Conservation (phyloP, 2,113 vertebrate species). For the Clarias batrachus region DNA sequence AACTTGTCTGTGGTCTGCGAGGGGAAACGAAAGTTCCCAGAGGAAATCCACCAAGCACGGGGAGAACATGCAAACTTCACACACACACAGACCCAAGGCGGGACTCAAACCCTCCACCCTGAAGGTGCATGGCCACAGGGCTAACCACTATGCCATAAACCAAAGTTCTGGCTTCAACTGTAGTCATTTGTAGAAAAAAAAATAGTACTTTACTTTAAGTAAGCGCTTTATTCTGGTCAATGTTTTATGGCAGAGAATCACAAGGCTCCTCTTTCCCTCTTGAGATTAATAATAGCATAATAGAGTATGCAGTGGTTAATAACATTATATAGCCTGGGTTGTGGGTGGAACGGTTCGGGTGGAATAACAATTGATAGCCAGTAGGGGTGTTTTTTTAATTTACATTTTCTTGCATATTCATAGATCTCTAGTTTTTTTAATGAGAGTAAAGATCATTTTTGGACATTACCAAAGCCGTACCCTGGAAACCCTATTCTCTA, state of each 20-base stretch:
- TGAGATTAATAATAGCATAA: neutral
- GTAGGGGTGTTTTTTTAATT: neutral
- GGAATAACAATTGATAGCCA: neutral
- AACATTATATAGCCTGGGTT: neutral
- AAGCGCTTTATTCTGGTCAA: neutral
- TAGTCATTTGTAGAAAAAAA: neutral
- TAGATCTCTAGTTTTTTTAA: neutral
- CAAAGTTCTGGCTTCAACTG: too few relatives aligned
- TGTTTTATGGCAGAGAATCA: neutral
- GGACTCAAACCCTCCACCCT: too few relatives aligned
- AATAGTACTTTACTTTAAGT: neutral
- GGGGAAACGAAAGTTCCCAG: too few relatives aligned
- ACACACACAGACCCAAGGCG: too few relatives aligned
- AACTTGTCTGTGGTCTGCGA: too few relatives aligned
- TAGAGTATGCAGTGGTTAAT: neutral
- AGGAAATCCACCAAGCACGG: too few relatives aligned
- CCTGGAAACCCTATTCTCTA: neutral
- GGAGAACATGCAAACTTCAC: too few relatives aligned
- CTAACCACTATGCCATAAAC: too few relatives aligned
- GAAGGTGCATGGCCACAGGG: too few relatives aligned
- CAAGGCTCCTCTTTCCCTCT: neutral
- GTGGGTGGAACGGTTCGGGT: neutral
- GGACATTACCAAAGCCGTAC: neutral
- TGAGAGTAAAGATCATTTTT: neutral
- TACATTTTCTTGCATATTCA: neutral